A percentile compares a stretch with the other conserved stretches of the same genome.
Evolutionary conservation across 1,140 invertebrate species (phyloP).

Genomic region (Drosophila novamexicana): DNA sequence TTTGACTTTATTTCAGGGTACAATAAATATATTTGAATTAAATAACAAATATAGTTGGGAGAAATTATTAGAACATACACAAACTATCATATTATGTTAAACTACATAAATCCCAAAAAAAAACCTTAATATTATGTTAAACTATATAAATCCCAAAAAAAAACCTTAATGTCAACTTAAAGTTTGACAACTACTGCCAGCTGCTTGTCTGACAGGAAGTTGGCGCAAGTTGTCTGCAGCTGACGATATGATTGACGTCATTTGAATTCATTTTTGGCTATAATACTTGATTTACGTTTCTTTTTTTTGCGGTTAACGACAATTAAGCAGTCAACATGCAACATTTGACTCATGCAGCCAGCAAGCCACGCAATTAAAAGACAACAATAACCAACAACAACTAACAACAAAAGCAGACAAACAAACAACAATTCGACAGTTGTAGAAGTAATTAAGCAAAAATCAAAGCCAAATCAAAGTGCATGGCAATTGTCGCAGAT

Average conservation of each 20-base stretch:
- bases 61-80: background rate
- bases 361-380: constrained; percentile 39
- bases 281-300: background rate
- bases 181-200: background rate
- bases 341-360: constrained; percentile 35
- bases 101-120: background rate
- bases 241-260: constrained; percentile 15
- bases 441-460: constrained; percentile 78
- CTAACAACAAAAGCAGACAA: constrained; percentile 43
- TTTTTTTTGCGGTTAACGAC: constrained; percentile 12
- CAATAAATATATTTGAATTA: no score
- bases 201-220: background rate
- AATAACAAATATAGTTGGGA: no score
- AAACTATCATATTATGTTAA: background rate
- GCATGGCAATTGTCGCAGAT: constrained; percentile 79
- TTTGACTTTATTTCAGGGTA: no score
- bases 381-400: constrained; percentile 1
- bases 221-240: background rate
- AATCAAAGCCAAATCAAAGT: constrained; percentile 82
- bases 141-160: background rate
- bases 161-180: background rate
- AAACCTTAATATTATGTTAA: background rate
- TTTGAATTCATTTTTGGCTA: constrained; percentile 15
- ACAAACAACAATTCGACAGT: constrained; percentile 56
- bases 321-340: constrained; percentile 35